Conservation (phyloP, 2,888 invertebrate species). For the Orthosia incerta region DNA sequence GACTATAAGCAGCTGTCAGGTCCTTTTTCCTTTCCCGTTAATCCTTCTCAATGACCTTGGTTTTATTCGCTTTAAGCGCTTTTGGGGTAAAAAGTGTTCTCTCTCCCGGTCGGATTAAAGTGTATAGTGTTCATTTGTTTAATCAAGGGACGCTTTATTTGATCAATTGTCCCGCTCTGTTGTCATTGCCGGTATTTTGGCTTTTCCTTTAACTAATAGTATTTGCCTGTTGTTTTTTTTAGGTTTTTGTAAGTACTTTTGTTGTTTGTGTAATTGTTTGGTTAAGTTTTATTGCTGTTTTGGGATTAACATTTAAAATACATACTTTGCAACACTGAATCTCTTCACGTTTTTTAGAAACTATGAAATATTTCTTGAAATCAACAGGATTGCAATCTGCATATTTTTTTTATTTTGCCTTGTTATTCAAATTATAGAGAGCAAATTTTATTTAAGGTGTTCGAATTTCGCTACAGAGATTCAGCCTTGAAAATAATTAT, state of each 20-base stretch:
- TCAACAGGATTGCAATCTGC: too few relatives aligned
- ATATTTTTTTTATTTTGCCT: too few relatives aligned
- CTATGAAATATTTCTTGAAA: background rate
- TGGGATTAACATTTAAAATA: background rate
- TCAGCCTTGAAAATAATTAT: too few relatives aligned
- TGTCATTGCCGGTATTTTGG: slow-evolving; percentile 36
- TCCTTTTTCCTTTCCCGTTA: slow-evolving; percentile 35
- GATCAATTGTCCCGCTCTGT: slow-evolving; percentile 57
- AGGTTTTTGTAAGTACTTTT: slow-evolving; percentile 25
- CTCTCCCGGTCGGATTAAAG: slow-evolving; percentile 27
- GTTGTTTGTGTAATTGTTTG: slow-evolving; percentile 25
- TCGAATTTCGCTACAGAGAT: too few relatives aligned
- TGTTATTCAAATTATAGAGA: too few relatives aligned
- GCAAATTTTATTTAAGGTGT: too few relatives aligned
- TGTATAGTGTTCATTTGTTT: slow-evolving; percentile 60
- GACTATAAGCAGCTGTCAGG: slow-evolving; percentile 50
- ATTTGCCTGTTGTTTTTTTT: slow-evolving; percentile 34
- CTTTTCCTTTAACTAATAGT: slow-evolving; percentile 34
- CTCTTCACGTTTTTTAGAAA: background rate
- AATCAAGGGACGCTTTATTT: slow-evolving; percentile 65
- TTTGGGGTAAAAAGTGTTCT: slow-evolving; percentile 36
- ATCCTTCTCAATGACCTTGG: slow-evolving; percentile 46
- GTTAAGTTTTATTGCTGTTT: slow-evolving; percentile 6
- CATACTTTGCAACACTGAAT: background rate
- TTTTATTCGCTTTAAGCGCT: slow-evolving; percentile 50